Conservation (phyloP, 2,797 vertebrate genomes). For the Xenopus petersii region DNA sequence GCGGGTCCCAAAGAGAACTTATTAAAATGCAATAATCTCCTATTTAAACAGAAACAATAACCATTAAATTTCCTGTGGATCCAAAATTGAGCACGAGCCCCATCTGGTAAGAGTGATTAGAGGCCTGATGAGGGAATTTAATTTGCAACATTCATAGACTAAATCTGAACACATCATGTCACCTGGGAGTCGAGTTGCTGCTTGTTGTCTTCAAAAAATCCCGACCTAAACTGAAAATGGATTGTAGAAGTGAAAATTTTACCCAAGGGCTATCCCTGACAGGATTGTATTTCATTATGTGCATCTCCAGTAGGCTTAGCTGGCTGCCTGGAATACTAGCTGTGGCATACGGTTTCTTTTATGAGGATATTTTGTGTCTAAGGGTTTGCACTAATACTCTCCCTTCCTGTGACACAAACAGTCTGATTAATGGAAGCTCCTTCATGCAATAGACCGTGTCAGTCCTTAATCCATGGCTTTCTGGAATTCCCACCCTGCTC, state of each 20-base stretch:
- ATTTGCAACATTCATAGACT: constrained; percentile 98
- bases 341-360: constrained; percentile 45
- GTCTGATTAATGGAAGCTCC: constrained; percentile 33
- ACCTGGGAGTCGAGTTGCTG: constrained; percentile 77
- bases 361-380: constrained; percentile 47
- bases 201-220: constrained; percentile 84
- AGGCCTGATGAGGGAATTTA: constrained; percentile 98
- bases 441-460: constrained; percentile 46
- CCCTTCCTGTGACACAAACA: constrained; percentile 22
- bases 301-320: constrained; percentile 62
- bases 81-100: constrained; percentile 94
- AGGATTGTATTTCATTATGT: constrained; percentile 68
- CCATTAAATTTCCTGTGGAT: constrained; percentile 99
- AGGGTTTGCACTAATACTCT: constrained; percentile 40
- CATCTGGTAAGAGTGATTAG: constrained; percentile 99
- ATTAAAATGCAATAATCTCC: constrained; percentile 99
- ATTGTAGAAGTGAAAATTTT: constrained; percentile 73
- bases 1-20: constrained; percentile 97
- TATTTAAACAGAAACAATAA: constrained; percentile 99
- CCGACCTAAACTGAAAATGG: constrained; percentile 76
- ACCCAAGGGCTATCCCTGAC: constrained; percentile 70
- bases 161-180: constrained; percentile 93
- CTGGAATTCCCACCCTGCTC: constrained; percentile 45
- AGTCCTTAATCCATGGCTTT: constrained; percentile 44
- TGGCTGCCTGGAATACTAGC: constrained; percentile 52